These are phyloP conservation scores for Polypterus bichir DNA, from an alignment of 2,113 vertebrate species.

Conservation along the genomic window DNA sequence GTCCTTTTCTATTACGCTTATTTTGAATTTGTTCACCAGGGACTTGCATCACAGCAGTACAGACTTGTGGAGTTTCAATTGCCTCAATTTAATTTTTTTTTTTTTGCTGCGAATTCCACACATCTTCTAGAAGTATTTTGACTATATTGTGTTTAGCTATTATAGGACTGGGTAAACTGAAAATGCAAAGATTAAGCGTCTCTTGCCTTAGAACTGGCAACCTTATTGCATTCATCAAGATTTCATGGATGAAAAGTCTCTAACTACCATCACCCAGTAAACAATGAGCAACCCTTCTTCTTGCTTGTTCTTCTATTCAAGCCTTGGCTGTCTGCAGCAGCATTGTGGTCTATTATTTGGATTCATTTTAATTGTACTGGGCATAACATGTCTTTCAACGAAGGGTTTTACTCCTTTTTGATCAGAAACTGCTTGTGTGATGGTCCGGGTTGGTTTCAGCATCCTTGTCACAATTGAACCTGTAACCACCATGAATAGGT, in stretches of 20 bases:
- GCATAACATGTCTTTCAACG: neutral
- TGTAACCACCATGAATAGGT: too few relatives aligned
- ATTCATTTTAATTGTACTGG: neutral
- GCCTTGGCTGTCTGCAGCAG: conserved; percentile 9
- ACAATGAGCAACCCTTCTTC: conserved; percentile 2
- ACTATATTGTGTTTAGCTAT: too few relatives aligned
- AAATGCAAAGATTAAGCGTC: neutral
- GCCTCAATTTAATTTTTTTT: neutral
- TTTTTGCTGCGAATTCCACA: neutral
- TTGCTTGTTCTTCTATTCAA: conserved; percentile 2
- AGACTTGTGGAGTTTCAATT: conserved; percentile 4
- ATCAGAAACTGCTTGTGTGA: neutral
- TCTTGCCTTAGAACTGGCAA: neutral
- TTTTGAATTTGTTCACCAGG: neutral
- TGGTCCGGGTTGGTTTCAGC: too few relatives aligned
- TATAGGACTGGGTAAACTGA: neutral
- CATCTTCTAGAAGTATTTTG: too few relatives aligned
- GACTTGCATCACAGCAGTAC: conserved; percentile 1
- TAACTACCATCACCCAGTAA: conserved; percentile 12
- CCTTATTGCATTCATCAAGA: neutral
- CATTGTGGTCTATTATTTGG: conserved; percentile 2
- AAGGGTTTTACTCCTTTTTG: too few relatives aligned
- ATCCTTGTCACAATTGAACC: too few relatives aligned
- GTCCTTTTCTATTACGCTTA: neutral
- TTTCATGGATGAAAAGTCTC: conserved; percentile 2